phyloP scores from a whole-genome alignment of 2,113 vertebrate genomes.

The Himantopus leucocephalus region DNA sequence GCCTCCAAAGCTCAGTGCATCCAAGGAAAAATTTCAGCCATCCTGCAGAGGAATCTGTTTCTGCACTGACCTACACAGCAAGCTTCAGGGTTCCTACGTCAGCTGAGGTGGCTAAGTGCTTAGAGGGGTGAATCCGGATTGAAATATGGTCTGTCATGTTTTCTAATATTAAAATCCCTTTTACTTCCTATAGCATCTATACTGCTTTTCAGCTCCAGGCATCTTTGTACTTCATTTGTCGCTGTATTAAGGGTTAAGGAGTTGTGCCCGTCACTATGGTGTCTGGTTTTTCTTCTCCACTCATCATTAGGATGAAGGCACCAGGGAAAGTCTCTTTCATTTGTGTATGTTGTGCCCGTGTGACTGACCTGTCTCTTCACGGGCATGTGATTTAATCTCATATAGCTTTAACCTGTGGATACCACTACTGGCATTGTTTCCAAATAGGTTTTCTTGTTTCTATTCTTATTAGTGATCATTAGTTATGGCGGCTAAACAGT shows the following conservation, averaged over 20 bases:
- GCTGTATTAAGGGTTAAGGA: background rate
- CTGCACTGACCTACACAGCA: background rate
- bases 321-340: background rate
- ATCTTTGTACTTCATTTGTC: background rate
- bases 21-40: background rate
- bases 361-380: background rate
- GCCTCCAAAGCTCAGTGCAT: background rate
- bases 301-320: background rate
- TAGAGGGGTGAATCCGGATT: background rate
- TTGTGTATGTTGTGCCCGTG: background rate
- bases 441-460: background rate
- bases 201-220: background rate
- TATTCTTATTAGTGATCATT: background rate
- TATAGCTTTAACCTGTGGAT: background rate
- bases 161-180: background rate
- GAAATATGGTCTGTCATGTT: background rate
- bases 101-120: background rate
- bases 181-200: background rate
- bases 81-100: background rate
- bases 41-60: background rate
- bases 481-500: background rate
- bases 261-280: accelerated
- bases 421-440: background rate
- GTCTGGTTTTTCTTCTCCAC: background rate
- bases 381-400: background rate